These are phyloP conservation scores for Diphyllodes magnificus DNA, from an alignment of 2,113 vertebrate species.

Conservation along the genomic window DNA sequence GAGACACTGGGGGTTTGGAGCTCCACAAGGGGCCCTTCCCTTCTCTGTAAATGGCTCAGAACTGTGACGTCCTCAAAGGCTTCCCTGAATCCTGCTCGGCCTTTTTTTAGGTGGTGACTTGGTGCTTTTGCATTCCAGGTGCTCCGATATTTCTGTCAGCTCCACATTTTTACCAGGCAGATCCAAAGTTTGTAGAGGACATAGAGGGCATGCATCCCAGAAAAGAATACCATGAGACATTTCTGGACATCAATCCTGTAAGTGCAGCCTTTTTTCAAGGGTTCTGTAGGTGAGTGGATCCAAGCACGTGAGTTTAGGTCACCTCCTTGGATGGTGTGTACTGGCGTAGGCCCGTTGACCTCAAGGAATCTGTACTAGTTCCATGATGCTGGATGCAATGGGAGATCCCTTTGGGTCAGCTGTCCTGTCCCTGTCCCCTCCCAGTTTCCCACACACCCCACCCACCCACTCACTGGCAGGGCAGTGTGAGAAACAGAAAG, in stretches of 20 bases:
- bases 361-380: not conserved
- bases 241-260: conserved; percentile 91
- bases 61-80: not conserved
- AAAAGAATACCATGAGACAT: conserved; percentile 84
- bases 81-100: not conserved
- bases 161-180: conserved; percentile 94
- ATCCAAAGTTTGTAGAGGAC: conserved; percentile 75
- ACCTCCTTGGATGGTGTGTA: not conserved
- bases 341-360: fast-evolving
- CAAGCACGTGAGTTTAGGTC: not conserved
- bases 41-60: not conserved
- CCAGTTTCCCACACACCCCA: not conserved
- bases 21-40: not conserved
- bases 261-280: conserved; percentile 14
- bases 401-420: not conserved
- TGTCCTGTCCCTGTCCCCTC: not conserved
- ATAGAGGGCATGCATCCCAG: conserved; percentile 84
- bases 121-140: conserved; percentile 66
- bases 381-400: not conserved
- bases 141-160: conserved; percentile 92
- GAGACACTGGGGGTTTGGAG: not conserved
- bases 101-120: not conserved
- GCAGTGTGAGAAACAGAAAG: not conserved
- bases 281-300: not conserved
- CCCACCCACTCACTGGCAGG: not conserved